phyloP scores from a whole-genome alignment of 2,888 invertebrate species.

The Cantharis rufa region DNA sequence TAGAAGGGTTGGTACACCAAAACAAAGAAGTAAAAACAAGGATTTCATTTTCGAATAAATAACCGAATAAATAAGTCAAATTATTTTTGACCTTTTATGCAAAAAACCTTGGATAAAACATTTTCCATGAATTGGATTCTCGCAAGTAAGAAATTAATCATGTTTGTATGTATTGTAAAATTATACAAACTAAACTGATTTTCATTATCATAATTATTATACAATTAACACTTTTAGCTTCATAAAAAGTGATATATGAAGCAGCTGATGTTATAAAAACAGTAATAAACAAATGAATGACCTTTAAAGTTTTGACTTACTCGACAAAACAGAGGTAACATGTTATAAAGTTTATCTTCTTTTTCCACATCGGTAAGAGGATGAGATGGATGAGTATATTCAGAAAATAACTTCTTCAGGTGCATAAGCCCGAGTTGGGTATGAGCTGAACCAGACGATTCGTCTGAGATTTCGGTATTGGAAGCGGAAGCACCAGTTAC shows the following conservation, averaged over 20 bases:
- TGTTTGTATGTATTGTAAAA: background rate
- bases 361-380: constrained; percentile 79
- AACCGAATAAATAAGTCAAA: background rate
- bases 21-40: background rate
- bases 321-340: constrained; percentile 98
- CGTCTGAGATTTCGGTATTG: constrained; percentile 61
- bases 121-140: background rate
- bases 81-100: background rate
- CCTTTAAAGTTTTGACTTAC: constrained; percentile 58
- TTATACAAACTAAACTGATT: background rate
- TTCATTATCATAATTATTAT: background rate
- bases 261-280: background rate
- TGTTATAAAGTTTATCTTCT: constrained; percentile 93
- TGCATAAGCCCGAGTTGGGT: constrained; percentile 94
- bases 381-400: constrained; percentile 88
- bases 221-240: background rate
- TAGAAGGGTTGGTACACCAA: background rate
- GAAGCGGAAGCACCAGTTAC: constrained; percentile 57
- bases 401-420: constrained; percentile 92
- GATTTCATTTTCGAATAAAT: too few relatives aligned
- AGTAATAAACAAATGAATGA: background rate
- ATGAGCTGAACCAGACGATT: constrained; percentile 71
- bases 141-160: background rate
- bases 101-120: background rate
- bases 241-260: background rate